Base-by-base conservation (phyloP, 2,888 invertebrate species). In the Drosophila mettleri region DNA sequence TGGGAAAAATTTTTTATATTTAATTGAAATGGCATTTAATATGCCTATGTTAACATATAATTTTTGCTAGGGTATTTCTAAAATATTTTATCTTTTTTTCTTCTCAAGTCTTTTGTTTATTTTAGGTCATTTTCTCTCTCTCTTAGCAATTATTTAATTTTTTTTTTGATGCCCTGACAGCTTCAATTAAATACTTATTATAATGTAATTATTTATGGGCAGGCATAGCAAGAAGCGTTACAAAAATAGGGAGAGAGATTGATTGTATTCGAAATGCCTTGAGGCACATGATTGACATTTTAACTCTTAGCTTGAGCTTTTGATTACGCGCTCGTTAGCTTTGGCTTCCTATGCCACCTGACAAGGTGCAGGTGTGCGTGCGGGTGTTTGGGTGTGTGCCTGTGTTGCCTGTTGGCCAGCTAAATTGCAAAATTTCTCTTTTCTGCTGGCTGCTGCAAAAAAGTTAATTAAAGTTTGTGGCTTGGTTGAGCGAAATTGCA, bases 391-490 rank as follows among this genome's bases (percentile, higher is more conserved):
- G 12, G 34, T 51, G 29, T 20, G 31, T n/a, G 20, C 31, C 16
- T 7, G 3, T 20, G n/a, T 43, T 43, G 63, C 54, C 65, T 65
- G 52, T 46, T 45, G 12, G 14, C 8, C 10, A 34, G 58, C 54
- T 29, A 34, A 61, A 41, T 22, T 51, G 34, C 36, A 34, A 51
- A 45, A 62, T 64, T 53, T 46, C 64, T 52, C 31, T 38, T 18
- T 60, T 61, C 14, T 38, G 3, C 8, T 14, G 46, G 6, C 24
- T n/a, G 20, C 24, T 9, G 2, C 41, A 18, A 0, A 1, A 33
- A 52, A 64, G 10, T 29, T 46, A 51, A 62, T 62, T 52, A 16
- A 64, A 31, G 63, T 46, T 63, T 36, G 41, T 29, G 41, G 45
- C 31, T 53, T 16, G 9, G 46, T 12, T 53, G 2, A 31, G 39